Conservation (phyloP, 2,113 vertebrate species). For the Puntigrus tetrazona region DNA sequence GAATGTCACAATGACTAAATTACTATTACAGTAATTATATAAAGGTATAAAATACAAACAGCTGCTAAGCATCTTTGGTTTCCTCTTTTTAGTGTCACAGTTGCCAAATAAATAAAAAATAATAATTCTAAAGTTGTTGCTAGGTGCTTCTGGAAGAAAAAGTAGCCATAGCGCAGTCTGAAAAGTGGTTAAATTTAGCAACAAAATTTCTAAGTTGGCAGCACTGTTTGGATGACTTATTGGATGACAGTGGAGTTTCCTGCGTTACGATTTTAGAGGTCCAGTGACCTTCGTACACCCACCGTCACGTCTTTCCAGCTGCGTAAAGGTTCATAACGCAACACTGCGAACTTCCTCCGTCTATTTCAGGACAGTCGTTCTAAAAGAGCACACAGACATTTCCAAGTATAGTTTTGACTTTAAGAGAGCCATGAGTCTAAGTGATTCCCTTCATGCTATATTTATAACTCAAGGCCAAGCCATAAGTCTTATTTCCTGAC, state of each 20-base stretch:
- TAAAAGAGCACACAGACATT: slow-evolving; percentile 41
- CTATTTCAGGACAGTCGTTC: slow-evolving; percentile 30
- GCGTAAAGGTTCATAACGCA: neutral
- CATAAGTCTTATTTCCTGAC: slow-evolving; percentile 64
- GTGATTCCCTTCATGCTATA: slow-evolving; percentile 49
- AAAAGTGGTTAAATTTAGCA: too few species aligned
- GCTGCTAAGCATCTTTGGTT: too few species aligned
- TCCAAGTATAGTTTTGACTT: slow-evolving; percentile 52
- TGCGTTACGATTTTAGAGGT: neutral
- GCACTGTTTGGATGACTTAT: too few species aligned
- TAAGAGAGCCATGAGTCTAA: slow-evolving; percentile 45
- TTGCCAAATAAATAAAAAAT: too few species aligned
- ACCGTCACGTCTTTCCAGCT: slow-evolving; percentile 21
- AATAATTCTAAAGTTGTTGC: too few species aligned
- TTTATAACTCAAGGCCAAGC: slow-evolving; percentile 54
- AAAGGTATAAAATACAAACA: too few species aligned
- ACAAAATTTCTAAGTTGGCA: too few species aligned
- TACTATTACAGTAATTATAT: too few species aligned
- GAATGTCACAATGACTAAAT: too few species aligned
- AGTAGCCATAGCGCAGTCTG: too few species aligned
- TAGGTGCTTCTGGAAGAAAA: too few species aligned
- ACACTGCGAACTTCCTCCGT: slow-evolving; percentile 35
- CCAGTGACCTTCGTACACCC: slow-evolving; percentile 3
- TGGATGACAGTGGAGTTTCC: slow-evolving; percentile 29
- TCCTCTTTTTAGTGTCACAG: too few species aligned